Evolutionary conservation across 2,888 invertebrate species (phyloP), one percentile per base, ranked within the genome.

Genomic region (Esperia sulphurella): DNA sequence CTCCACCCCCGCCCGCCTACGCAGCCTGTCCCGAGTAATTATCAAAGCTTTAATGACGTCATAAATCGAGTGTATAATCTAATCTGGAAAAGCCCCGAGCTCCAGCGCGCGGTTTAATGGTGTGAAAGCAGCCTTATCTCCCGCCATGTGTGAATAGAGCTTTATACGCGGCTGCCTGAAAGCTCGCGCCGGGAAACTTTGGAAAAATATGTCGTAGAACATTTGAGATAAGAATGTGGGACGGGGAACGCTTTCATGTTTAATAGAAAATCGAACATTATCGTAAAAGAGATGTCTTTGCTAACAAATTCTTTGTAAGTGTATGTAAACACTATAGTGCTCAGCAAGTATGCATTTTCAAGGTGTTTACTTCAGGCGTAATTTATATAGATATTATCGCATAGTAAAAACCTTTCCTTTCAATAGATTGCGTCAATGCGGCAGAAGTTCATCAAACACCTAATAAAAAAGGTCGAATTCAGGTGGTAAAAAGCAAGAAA

Each of bases 11-110:
- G 69, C 72, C 82, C 82, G 82, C 86, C 86, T 84, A 88, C 88
- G 82, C 90, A 89, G 90, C 83, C 86, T 89, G 90, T 89, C 90
- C 89, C 90, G 88, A 89, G 90, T 90, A 90, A 90, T 90, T 90
- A 90, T 90, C 90, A 90, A 87, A 88, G 90, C 90, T 90, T 89
- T 90, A 90, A 90, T 90, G 89, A 90, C 90, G 73, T 83, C 89
- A 90, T 90, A 90, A 90, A 90, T 90, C 90, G 86, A 86, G 83
- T 88, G 88, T 89, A 90, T 90, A 90, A 90, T 90, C 90, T 90
- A 90, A 90, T 90, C 90, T 90, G 90, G 89, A 88, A 90, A 90
- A 90, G 89, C 90, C 87, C 89, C 86, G 84, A 81, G 88, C 86
- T 88, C 86, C 85, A 83, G 81, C 79, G 86, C 83, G 79, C 84